Evolutionary conservation across 2,888 invertebrate genomes (phyloP).

Genomic region (Troglohyphantes excavatus): DNA sequence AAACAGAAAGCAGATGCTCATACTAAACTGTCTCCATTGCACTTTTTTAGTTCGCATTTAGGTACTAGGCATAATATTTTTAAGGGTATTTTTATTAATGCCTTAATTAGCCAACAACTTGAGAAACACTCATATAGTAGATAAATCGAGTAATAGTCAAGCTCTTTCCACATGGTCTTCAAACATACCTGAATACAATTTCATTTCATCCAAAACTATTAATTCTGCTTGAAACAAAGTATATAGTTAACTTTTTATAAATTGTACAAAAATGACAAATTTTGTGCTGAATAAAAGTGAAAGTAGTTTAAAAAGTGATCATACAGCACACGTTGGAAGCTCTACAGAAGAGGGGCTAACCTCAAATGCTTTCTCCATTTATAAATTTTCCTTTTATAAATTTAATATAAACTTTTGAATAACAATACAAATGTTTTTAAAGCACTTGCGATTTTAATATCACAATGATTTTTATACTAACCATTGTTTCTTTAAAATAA

Average conservation of each 20-base stretch:
- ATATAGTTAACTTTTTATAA: conserved; percentile 16
- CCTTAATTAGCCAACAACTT: neutral
- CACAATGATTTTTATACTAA: conserved; percentile 9
- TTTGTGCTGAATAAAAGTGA: conserved; percentile 23
- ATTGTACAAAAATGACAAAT: conserved; percentile 24
- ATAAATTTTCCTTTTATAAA: conserved; percentile 18
- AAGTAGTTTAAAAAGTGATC: conserved; percentile 24
- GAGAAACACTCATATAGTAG: neutral
- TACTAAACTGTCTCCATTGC: neutral
- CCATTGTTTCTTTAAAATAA: neutral
- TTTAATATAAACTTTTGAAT: conserved; percentile 17
- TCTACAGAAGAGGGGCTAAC: neutral
- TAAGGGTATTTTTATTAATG: neutral
- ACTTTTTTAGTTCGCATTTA: neutral
- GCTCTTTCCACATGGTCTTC: neutral
- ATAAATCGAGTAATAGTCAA: conserved; percentile 11
- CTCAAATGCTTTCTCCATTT: neutral
- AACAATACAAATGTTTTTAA: conserved; percentile 3
- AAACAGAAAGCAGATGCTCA: neutral
- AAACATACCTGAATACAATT: conserved; percentile 8
- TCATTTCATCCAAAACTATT: conserved; percentile 15
- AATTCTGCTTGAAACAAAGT: conserved; percentile 7
- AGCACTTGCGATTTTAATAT: conserved; percentile 4
- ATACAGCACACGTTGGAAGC: conserved; percentile 19
- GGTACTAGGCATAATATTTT: neutral